These are phyloP conservation scores for Diaprepes abbreviatus DNA, from an alignment of 2,888 invertebrate genomes.

Conservation along the genomic window DNA sequence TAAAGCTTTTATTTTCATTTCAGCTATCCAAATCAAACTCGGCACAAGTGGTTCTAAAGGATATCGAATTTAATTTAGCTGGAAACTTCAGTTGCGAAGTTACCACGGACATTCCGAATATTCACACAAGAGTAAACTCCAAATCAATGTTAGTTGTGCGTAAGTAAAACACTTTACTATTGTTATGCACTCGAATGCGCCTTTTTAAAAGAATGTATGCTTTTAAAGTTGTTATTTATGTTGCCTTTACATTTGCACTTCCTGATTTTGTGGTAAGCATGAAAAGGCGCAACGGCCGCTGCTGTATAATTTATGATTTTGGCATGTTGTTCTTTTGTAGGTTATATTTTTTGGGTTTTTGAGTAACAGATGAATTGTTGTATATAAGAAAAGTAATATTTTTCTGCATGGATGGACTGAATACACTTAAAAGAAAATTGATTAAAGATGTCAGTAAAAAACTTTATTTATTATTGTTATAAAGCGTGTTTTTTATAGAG, in stretches of 20 bases:
- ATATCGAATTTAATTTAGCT: constrained; percentile 78
- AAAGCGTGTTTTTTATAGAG: too few relatives aligned
- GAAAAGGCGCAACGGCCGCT: constrained; percentile 20
- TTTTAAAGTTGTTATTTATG: constrained; percentile 22
- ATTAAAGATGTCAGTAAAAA: too few relatives aligned
- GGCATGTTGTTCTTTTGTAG: background rate
- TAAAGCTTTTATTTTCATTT: constrained; percentile 46
- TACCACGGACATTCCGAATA: constrained; percentile 78
- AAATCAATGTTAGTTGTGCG: constrained; percentile 82
- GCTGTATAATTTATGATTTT: constrained; percentile 23
- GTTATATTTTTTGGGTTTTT: too few relatives aligned
- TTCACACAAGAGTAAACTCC: constrained; percentile 76
- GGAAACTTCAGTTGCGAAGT: constrained; percentile 87
- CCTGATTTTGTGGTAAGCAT: constrained; percentile 16
- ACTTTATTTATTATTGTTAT: too few relatives aligned
- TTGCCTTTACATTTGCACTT: constrained; percentile 28
- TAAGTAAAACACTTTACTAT: constrained; percentile 68
- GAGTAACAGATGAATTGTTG: too few relatives aligned
- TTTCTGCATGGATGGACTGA: too few relatives aligned
- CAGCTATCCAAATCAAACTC: constrained; percentile 82
- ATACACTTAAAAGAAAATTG: too few relatives aligned
- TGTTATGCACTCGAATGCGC: constrained; percentile 12
- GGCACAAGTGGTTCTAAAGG: constrained; percentile 79
- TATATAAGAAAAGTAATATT: too few relatives aligned
- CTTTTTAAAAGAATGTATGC: constrained; percentile 16